Base-by-base conservation (phyloP, 2,797 vertebrate species). In the Anisognathus igniventris region DNA sequence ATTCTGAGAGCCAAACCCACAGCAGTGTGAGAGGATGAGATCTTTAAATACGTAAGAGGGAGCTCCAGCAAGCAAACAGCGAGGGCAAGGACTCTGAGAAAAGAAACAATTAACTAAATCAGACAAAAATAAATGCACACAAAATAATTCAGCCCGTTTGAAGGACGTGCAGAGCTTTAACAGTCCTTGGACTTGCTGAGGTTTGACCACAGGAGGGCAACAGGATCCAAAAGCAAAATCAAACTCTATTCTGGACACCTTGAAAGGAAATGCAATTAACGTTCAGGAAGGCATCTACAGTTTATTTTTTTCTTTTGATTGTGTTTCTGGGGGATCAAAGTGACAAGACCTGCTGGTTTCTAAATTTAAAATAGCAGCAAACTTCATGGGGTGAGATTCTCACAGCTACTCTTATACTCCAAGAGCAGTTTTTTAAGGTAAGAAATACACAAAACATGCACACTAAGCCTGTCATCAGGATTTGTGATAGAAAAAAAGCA, bases 121-220 rank as follows among this genome's bases (percentile, higher is more conserved):
- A 2, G 20, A n/a, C 3, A 25, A 35, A 35, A 35, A 35, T 35
- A 57, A 57, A 6, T 2, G 30, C 37, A 53, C 35, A 24, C 17
- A 12, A 51, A 66, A 42, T 45, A 73, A 64, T 14, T 12, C 50
- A 35, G 48, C 23, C 8, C 2, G 1, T 50, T 28, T n/a, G 40
- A 64, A 37, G 12, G 60, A 45, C 0, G 0, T 24, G 40, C 24
- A 82, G 78, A 60, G 30, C 37, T 50, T 39, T 13, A n/a, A 21
- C 4, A 56, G 50, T 8, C 73, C 28, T 24, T 0, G 3, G 65
- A 16, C 23, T 74, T 95, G 51, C 64, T 35, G 67, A 40, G 73
- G 60, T 74, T 74, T 83, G 93, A 88, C 95, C 95, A 94, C 96
- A 65, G 65, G 94, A 91, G 95, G 95, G 95, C 95, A 94, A 80